Evolutionary conservation across 2,113 vertebrate species (phyloP).

Genomic region (Bufo bufo): DNA sequence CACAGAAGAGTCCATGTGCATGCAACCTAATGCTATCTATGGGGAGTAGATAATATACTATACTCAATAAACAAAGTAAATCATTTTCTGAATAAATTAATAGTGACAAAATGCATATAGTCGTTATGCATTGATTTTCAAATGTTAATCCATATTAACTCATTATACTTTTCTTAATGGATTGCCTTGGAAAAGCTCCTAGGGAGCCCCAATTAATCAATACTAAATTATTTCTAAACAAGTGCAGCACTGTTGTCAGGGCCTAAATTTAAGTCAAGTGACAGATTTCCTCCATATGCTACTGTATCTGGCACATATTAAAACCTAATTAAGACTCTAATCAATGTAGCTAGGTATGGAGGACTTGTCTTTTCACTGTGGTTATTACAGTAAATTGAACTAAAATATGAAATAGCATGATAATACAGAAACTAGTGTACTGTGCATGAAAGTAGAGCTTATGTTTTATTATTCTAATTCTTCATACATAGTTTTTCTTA

Average conservation of each 20-base stretch:
- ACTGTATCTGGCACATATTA: slow-evolving; percentile 58
- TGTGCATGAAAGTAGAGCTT: neutral
- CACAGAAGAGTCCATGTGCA: neutral
- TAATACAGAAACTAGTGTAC: neutral
- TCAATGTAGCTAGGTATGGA: slow-evolving; percentile 50
- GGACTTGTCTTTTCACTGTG: slow-evolving; percentile 34
- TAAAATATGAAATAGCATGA: neutral
- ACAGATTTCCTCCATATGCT: slow-evolving; percentile 58
- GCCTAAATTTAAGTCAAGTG: slow-evolving; percentile 52
- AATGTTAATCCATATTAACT: slow-evolving; percentile 45
- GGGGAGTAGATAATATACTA: neutral
- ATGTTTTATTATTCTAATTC: neutral
- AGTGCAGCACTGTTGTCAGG: slow-evolving; percentile 52
- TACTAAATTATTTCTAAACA: slow-evolving; percentile 58
- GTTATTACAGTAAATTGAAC: neutral
- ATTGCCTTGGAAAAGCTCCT: slow-evolving; percentile 44
- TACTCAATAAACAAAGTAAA: slow-evolving; percentile 30
- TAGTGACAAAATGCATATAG: slow-evolving; percentile 32
- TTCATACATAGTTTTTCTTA: no score
- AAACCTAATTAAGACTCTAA: slow-evolving; percentile 57
- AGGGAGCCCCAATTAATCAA: slow-evolving; percentile 56
- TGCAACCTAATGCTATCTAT: slow-evolving; percentile 12
- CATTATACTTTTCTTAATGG: slow-evolving; percentile 50
- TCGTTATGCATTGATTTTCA: slow-evolving; percentile 44
- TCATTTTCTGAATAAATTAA: slow-evolving; percentile 34